Evolutionary conservation across 2,888 invertebrate genomes (phyloP), one percentile per base, ranked within the genome.

Genomic region (Pseudanteris insignis): DNA sequence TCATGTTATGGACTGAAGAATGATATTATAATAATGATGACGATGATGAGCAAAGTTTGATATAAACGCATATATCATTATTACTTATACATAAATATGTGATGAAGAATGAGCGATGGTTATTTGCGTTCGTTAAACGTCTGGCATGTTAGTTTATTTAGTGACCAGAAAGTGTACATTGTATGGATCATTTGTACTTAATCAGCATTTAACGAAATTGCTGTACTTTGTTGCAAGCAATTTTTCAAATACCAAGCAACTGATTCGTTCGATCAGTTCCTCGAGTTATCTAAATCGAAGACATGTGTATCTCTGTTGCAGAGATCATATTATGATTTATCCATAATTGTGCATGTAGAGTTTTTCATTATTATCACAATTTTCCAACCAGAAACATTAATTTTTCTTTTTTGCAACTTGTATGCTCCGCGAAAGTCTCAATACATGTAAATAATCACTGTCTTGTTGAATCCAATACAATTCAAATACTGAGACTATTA

Each of bases 1-100:
- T 62, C 67, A 65, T 66, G 64, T 68, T 66, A 64, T 58, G 65
- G 57, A 47, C 63, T 64, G 47, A 47, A 38, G 64, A 67, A 68
- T 59, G 37, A 50, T 53, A 36, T 30, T 37, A 50, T 60, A 40
- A 57, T 50, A 18, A 55, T 34, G 18, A 54, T 54, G 57, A 48
- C 57, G 55, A 47, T 62, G 66, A 61, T 61, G 59, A 59, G 36
- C 9, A 36, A 38, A 30, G 34, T 34, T 51, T 46, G 29, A 36
- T 51, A 59, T 59, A 51, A 43, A 58, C 32, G n/a, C n/a, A n/a
- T n/a, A 59, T 59, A 59, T 51, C 51, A 59, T 59, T 46, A 12
- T 51, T 59, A 51, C 28, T 43, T 57, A 38, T 55, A 50, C 53
- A 63, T 62, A 57, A 65, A 46, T 47, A 55, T 60, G 47, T 43